Evolutionary conservation across 2,888 invertebrate species (phyloP).

Genomic region (Scelioninae gen. 2): DNA sequence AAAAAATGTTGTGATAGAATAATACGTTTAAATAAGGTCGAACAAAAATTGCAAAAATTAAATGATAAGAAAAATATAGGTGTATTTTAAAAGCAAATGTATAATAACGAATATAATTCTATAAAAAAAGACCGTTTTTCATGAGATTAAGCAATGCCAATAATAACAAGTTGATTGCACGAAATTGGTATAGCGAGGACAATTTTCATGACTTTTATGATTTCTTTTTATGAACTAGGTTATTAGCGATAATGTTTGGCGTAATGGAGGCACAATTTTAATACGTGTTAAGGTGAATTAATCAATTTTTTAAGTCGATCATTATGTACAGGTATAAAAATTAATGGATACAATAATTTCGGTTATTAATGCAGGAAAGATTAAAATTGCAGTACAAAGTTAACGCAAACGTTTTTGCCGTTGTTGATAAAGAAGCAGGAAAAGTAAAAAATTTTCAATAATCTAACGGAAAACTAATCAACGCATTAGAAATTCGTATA

Average conservation of each 20-base stretch:
- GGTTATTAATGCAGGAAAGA: too few species aligned
- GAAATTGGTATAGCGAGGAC: slow-evolving; percentile 39
- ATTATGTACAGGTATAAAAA: slow-evolving; percentile 13
- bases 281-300: slow-evolving; percentile 32
- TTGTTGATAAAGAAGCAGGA: too few species aligned
- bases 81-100: too few species aligned
- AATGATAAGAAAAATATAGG: too few species aligned
- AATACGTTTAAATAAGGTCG: too few species aligned
- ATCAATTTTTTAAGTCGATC: slow-evolving; percentile 31
- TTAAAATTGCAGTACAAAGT: neutral
- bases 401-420: too few species aligned
- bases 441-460: too few species aligned
- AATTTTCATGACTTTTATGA: slow-evolving; percentile 43
- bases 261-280: slow-evolving; percentile 35
- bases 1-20: too few species aligned
- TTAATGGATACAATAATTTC: slow-evolving; percentile 23
- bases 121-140: slow-evolving; percentile 22
- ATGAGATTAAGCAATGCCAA: slow-evolving; percentile 31
- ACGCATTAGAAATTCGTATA: too few species aligned
- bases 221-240: slow-evolving; percentile 41
- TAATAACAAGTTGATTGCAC: slow-evolving; percentile 36
- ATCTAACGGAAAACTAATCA: too few species aligned
- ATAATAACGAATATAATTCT: too few species aligned
- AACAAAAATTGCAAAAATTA: too few species aligned
- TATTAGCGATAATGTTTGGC: slow-evolving; percentile 37